Conservation (phyloP, 2,113 vertebrate species). For the Amphiprion percula region DNA sequence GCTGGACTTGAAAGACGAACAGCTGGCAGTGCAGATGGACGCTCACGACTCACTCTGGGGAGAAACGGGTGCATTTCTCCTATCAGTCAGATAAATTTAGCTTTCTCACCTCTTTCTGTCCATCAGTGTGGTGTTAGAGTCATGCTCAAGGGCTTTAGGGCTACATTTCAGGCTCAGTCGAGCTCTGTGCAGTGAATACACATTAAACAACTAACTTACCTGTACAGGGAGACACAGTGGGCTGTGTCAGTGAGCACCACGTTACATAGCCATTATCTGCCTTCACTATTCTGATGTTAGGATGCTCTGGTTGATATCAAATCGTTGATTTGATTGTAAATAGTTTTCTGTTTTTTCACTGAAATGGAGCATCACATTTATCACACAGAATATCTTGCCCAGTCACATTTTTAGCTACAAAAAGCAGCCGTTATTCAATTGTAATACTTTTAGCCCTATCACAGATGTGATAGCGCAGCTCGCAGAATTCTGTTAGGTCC, state of each 20-base stretch:
- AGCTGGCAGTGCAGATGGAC: conserved; percentile 89
- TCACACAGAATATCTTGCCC: conserved; percentile 41
- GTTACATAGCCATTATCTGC: background rate
- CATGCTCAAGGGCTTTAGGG: conserved; percentile 32
- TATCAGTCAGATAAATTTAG: conserved; percentile 73
- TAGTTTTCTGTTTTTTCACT: conserved; percentile 24
- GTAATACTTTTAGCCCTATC: conserved; percentile 63
- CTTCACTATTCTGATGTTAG: conserved; percentile 21
- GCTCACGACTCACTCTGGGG: conserved; percentile 94
- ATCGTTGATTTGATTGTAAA: conserved; percentile 21
- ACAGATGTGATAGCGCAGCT: conserved; percentile 46
- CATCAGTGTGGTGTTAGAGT: conserved; percentile 47
- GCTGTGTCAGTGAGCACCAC: background rate
- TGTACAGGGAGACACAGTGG: conserved; percentile 12
- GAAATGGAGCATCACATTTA: conserved; percentile 40
- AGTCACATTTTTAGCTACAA: conserved; percentile 38
- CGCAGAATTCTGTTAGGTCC: conserved; percentile 61
- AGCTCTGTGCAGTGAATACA: conserved; percentile 28
- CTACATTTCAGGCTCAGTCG: conserved; percentile 33
- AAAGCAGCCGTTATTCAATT: conserved; percentile 61
- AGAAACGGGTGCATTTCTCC: conserved; percentile 92
- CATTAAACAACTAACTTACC: conserved; percentile 10
- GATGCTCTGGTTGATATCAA: conserved; percentile 38
- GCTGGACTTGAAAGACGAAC: conserved; percentile 87
- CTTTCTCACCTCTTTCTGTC: conserved; percentile 69